Conservation (phyloP, 2,888 invertebrate species). For the Uropetala carovei region DNA sequence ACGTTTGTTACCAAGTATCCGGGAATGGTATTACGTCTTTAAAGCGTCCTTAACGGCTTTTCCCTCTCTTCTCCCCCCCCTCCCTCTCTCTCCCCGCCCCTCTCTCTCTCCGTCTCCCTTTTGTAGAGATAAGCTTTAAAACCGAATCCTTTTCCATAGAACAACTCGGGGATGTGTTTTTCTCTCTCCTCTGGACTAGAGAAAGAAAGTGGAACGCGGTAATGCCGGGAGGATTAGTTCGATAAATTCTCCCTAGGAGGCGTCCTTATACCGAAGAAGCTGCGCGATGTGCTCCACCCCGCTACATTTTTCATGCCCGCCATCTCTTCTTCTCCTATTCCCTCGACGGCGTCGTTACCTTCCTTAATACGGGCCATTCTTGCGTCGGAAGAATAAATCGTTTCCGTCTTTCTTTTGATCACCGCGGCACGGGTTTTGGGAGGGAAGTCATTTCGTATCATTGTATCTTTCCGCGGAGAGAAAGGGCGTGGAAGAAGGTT, state of each 20-base stretch:
- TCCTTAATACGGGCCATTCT: neutral
- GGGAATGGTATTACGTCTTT: conserved; percentile 34
- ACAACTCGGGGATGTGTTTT: neutral
- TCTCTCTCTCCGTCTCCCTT: neutral
- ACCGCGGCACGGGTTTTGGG: neutral
- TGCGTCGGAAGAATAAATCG: neutral
- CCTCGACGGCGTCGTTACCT: conserved; percentile 12
- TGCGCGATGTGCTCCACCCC: neutral
- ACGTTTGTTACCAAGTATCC: neutral
- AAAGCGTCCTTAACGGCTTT: neutral
- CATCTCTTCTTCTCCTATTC: neutral
- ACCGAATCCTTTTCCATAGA: neutral
- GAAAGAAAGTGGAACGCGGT: neutral
- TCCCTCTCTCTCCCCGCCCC: neutral
- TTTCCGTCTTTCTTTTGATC: neutral
- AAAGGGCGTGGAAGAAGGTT: too few species aligned
- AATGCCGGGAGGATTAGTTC: neutral
- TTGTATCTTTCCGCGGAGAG: neutral
- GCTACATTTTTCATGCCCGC: too few species aligned
- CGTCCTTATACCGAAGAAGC: neutral
- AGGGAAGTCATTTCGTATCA: neutral
- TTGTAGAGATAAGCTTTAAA: conserved; percentile 34
- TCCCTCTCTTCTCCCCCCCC: neutral
- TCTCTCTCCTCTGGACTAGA: neutral
- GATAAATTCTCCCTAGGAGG: neutral